phyloP scores from a whole-genome alignment of 2,113 vertebrate genomes.

The Ia io region DNA sequence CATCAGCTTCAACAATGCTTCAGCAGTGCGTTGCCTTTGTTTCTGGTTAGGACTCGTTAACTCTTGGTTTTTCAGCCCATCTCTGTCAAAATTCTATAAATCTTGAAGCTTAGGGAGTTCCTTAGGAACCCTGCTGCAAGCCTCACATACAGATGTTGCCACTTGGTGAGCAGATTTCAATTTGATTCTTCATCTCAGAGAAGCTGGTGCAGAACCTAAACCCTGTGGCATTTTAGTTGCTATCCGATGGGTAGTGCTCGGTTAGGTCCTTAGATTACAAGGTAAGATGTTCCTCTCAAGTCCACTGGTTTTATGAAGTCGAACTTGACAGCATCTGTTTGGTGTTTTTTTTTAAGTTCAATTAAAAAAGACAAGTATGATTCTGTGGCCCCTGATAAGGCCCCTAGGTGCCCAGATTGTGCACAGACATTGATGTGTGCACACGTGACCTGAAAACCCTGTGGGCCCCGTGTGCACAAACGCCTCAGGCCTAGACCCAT shows the following conservation, averaged over 20 bases:
- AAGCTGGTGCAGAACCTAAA: background rate
- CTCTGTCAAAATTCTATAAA: background rate
- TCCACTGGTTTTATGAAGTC: background rate
- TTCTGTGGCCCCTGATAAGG: background rate
- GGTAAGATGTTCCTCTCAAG: background rate
- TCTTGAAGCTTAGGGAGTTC: background rate
- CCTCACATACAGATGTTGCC: background rate
- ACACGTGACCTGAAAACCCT: background rate
- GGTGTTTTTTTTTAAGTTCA: background rate
- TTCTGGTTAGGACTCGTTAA: background rate
- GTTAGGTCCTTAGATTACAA: background rate
- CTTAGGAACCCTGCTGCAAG: background rate
- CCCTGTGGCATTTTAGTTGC: background rate
- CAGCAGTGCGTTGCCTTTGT: background rate
- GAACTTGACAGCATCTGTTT: background rate
- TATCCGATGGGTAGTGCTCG: background rate
- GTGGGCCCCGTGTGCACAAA: background rate
- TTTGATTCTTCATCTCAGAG: background rate
- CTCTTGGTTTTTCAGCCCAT: background rate
- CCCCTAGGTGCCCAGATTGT: background rate
- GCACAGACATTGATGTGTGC: background rate
- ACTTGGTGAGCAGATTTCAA: background rate
- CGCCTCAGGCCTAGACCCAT: rapidly evolving
- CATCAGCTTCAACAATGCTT: background rate
- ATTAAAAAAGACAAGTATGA: background rate